phyloP scores from a whole-genome alignment of 2,113 vertebrate genomes.

The Psilopogon haemacephalus region DNA sequence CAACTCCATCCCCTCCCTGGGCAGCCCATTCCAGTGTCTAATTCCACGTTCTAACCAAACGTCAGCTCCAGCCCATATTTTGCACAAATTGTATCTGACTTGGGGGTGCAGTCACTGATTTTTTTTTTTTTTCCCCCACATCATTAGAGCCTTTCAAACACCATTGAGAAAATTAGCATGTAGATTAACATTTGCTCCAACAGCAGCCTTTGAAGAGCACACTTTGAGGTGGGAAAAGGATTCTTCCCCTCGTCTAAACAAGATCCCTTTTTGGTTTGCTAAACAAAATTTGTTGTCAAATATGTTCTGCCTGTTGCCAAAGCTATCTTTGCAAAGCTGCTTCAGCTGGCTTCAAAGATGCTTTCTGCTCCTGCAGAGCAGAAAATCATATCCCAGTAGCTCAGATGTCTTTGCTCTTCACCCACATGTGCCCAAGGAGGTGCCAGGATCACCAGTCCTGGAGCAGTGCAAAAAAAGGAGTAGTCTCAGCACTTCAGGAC shows the following conservation, averaged over 20 bases:
- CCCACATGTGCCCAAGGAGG: no score
- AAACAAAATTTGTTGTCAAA: background rate
- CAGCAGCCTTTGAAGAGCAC: background rate
- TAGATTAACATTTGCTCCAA: background rate
- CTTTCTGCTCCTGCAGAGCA: background rate
- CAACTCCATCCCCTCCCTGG: no score
- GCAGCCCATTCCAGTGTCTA: no score
- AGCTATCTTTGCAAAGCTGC: background rate
- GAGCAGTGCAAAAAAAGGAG: no score
- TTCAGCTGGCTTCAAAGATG: background rate
- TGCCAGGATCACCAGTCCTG: no score
- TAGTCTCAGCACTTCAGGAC: no score
- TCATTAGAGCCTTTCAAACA: no score
- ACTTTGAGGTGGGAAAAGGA: background rate
- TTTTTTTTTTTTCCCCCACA: background rate
- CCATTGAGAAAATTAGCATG: background rate
- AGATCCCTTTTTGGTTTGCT: background rate
- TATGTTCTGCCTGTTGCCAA: background rate
- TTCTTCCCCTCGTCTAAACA: background rate
- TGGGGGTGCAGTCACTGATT: background rate
- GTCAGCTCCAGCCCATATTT: background rate
- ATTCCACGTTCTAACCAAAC: background rate
- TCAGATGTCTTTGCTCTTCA: background rate
- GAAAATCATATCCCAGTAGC: background rate
- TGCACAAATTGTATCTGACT: background rate